Percentiles rank a stretch among this genome's conserved stretches.
Conservation (phyloP, 1,140 invertebrate species). For the Tetranychus urticae region DNA sequence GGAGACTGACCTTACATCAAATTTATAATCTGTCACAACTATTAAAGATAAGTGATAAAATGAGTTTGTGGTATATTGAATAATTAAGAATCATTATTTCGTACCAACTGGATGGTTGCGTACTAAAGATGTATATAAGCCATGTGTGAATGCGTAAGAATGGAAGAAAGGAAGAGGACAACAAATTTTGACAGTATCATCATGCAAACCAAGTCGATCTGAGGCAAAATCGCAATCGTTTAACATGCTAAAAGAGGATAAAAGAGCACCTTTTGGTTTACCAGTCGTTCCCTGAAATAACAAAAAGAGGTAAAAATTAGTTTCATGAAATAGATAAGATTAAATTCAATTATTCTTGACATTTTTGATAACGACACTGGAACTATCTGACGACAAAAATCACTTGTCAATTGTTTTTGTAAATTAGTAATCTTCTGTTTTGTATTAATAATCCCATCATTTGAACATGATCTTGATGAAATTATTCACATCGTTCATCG, state of each 20-base stretch:
- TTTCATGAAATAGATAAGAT: too few species aligned
- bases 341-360: too few species aligned
- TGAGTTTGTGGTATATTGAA: not conserved
- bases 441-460: too few species aligned
- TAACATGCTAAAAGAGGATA: slow-evolving; percentile 55
- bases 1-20: not conserved
- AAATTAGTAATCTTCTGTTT: too few species aligned
- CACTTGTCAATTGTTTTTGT: too few species aligned
- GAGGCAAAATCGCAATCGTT: slow-evolving; percentile 56
- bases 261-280: slow-evolving; percentile 55
- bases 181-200: slow-evolving; percentile 28
- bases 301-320: too few species aligned
- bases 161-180: slow-evolving; percentile 76
- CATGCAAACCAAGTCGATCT: slow-evolving; percentile 25
- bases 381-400: too few species aligned
- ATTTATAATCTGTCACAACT: not conserved
- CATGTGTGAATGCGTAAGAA: slow-evolving; percentile 54
- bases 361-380: too few species aligned
- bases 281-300: slow-evolving; percentile 44
- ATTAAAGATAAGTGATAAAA: not conserved
- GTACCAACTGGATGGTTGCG: not conserved
- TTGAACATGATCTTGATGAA: too few species aligned
- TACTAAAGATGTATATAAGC: slow-evolving; percentile 24
- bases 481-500: too few species aligned
- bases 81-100: not conserved